Evolutionary conservation across 2,113 vertebrate genomes (phyloP), one percentile per base, ranked within the genome.

Genomic region (Tapirus terrestris): DNA sequence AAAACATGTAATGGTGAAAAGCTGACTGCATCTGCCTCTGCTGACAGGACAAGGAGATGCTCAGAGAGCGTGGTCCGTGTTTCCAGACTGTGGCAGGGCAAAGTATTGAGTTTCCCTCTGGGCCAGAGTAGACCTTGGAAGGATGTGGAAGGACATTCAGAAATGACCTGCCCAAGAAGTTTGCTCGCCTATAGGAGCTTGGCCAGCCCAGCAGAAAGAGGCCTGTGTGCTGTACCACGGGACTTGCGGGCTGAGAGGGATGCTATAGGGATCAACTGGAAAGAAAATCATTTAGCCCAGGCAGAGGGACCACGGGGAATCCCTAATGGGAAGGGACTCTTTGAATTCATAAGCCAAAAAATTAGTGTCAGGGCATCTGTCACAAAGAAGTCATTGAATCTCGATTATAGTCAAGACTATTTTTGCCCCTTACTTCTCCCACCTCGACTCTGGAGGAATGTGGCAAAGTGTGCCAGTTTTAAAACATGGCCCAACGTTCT

Each of bases 131-230:
- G 73, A 48, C 1, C 6, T 11, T 29, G 60, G 36, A 72, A 80
- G 6, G 33, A 70, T 70, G 48, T 33, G 23, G 10, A 81, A 76
- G 25, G 48, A 13, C 18, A 45, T 77, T 25, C 17, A 53, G 51
- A 63, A 90, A 29, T 82, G 60, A 31, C 39, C 17, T 72, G 21
- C 31, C 53, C 12, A 4, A 56, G 27, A 63, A 53, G 29, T 10
- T 20, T 31, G 13, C 14, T 29, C 36, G 43, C n/a, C 48, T 25
- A 0, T 0, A 13, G 5, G n/a, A 45, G 56, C 27, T 8, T n/a
- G 53, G n/a, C 3, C 21, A 70, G 17, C 43, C 13, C 63, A 31
- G 75, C 9, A 31, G 29, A 29, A n/a, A 84, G n/a, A 92, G 48
- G 11, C 33, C 29, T n/a, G 16, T 6, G 11, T 5, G 10, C 51